Conservation (phyloP, 1,140 invertebrate genomes). For the Drosophila cardini region DNA sequence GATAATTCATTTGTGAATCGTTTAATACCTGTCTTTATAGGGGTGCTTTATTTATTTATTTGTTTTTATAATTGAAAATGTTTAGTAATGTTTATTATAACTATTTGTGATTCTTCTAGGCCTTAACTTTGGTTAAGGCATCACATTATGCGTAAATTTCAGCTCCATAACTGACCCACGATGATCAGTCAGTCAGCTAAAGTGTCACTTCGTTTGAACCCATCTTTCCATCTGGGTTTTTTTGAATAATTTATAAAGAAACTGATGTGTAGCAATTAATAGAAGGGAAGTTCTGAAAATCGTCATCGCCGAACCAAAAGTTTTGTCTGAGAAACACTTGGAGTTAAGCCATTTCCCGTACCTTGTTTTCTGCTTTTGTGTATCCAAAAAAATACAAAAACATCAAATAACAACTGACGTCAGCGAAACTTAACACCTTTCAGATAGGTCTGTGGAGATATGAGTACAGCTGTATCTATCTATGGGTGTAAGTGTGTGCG, state of each 20-base stretch:
- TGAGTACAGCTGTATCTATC: constrained; percentile 42
- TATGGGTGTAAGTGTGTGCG: constrained; percentile 36
- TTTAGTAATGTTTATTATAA: no score
- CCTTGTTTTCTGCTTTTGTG: constrained; percentile 22
- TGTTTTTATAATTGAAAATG: not conserved
- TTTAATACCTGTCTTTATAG: constrained; percentile 32
- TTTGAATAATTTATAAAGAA: no score
- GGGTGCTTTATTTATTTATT: constrained; percentile 19
- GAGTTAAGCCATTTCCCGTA: constrained; percentile 1
- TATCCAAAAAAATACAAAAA: constrained; percentile 2
- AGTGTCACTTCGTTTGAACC: no score
- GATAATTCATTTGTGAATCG: constrained; percentile 24
- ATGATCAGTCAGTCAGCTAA: no score
- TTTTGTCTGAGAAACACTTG: not conserved
- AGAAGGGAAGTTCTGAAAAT: not conserved
- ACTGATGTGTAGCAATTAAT: not conserved
- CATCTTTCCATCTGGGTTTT: no score
- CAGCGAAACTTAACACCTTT: constrained; percentile 50
- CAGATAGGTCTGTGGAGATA: constrained; percentile 32
- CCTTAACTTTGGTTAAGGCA: constrained; percentile 23
- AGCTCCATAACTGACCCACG: no score
- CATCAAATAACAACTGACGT: constrained; percentile 35
- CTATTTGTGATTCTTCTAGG: no score
- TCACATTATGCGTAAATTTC: no score
- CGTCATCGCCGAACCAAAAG: not conserved